A percentile compares a stretch with the other conserved stretches of the same genome.
phyloP scores from a whole-genome alignment of 2,113 vertebrate species.

The Heteronetta atricapilla region DNA sequence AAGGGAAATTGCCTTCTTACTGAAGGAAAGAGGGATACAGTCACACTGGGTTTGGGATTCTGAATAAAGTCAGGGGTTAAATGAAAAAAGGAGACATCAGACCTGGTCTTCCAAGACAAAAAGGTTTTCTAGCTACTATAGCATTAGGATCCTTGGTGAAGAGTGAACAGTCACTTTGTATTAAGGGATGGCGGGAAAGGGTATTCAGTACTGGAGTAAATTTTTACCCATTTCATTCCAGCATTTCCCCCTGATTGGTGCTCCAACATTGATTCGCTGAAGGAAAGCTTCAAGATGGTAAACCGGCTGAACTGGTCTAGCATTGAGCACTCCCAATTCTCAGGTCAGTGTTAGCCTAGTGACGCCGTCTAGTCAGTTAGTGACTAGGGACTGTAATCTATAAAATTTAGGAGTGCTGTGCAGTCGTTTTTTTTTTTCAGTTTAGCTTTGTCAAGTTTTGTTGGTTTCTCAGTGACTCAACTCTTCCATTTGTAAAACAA shows the following conservation, averaged over 20 bases:
- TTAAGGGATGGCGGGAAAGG: neutral
- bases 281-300: slow-evolving; percentile 96
- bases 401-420: neutral
- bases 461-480: neutral
- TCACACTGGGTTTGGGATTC: neutral
- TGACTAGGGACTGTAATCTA: neutral
- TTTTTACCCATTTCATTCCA: slow-evolving; percentile 34
- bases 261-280: slow-evolving; percentile 91
- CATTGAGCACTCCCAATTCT: slow-evolving; percentile 92
- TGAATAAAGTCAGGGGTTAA: neutral
- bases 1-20: neutral
- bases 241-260: slow-evolving; percentile 92
- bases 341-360: slow-evolving; percentile 80
- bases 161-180: neutral
- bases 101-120: neutral
- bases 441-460: fast-evolving
- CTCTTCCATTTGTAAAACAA: neutral
- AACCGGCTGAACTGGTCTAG: slow-evolving; percentile 94
- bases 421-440: neutral
- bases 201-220: neutral
- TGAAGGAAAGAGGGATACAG: neutral
- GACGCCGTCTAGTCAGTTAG: neutral
- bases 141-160: neutral
- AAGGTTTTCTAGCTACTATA: neutral
- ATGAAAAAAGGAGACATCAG: neutral